A percentile compares a stretch with the other conserved stretches of the same genome.
Evolutionary conservation across 2,797 vertebrate species (phyloP).

Genomic region (Liparis tanakae): DNA sequence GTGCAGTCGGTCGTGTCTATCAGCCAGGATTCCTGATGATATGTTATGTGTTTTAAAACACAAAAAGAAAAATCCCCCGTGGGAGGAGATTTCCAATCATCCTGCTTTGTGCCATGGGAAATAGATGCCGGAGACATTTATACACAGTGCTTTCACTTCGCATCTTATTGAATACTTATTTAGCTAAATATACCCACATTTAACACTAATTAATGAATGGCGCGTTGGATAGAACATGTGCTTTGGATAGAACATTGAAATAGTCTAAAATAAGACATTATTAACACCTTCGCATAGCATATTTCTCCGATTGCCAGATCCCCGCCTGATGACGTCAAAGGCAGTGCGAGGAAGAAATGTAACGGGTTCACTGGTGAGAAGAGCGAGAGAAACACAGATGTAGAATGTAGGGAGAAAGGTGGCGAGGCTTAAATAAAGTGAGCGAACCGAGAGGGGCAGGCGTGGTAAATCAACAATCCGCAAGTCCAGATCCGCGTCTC

Average conservation of each 20-base stretch:
- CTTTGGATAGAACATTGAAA: conserved; percentile 11
- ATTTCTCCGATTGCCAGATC: conserved; percentile 49
- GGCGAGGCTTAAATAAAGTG: conserved; percentile 22
- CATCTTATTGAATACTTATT: background rate
- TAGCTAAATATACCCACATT: conserved; percentile 20
- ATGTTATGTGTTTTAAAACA: conserved; percentile 6
- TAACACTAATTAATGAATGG: conserved; percentile 3
- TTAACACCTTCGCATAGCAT: conserved; percentile 64
- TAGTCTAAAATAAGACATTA: conserved; percentile 55
- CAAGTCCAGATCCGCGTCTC: background rate
- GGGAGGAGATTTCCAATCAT: conserved; percentile 18
- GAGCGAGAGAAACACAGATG: conserved; percentile 20
- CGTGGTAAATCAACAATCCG: conserved; percentile 26
- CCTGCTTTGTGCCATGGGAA: conserved; percentile 13
- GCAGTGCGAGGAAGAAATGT: conserved; percentile 32
- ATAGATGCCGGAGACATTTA: background rate
- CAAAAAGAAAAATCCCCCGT: background rate
- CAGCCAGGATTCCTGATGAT: conserved; percentile 29
- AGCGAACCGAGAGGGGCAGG: conserved; percentile 20
- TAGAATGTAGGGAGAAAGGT: conserved; percentile 1
- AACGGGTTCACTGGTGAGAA: conserved; percentile 29
- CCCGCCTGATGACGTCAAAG: conserved; percentile 57
- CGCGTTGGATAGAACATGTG: conserved; percentile 34
- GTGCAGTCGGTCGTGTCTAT: conserved; percentile 14
- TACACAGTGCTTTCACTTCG: conserved; percentile 12